Evolutionary conservation across 2,797 vertebrate genomes (phyloP), one percentile per base, ranked within the genome.

Genomic region (Micromesistius poutassou): DNA sequence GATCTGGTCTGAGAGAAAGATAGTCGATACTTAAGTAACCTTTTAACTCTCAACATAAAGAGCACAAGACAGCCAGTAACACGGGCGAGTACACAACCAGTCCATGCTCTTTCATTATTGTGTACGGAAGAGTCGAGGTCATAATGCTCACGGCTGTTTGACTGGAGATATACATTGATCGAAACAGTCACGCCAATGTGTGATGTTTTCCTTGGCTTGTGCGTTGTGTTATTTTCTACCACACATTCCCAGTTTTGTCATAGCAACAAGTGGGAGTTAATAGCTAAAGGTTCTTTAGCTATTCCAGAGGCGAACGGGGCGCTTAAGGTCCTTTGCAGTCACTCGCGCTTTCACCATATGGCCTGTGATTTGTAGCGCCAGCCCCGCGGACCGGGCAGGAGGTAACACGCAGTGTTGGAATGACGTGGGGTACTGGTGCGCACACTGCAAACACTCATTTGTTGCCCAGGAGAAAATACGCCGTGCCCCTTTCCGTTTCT

Each of bases 401-500:
- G 28, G 33, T 2, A 72, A n/a, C 4, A 19, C 25, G 3, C 5
- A 30, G 2, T 33, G 3, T 30, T 75, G 14, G 77, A 75, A 78
- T 74, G 78, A 70, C 35, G 40, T 62, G 14, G 40, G 70, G 73
- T 40, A 68, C 73, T 74, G 77, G 40, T 74, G 68, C 10, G 0
- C 50, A 82, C 75, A 76, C 46, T 73, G 46, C 73, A 83, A 82
- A 82, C 73, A 79, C 10, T 40, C 30, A 70, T 74, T 79, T 77
- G 71, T 75, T 79, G 71, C 72, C 46, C 72, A 28, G 25, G 33
- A 78, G 14, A 35, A n/a, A 50, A 50, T 22, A 19, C 1, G 22
- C 16, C 46, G 62, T 22, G 50, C 46, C 3, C 3, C 30, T 14
- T 71, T 71, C 70, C 1, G 30, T 33, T 25, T 33, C 30, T 75